Evolutionary conservation across 2,113 vertebrate genomes (phyloP).

Genomic region (Prionailurus bengalensis): DNA sequence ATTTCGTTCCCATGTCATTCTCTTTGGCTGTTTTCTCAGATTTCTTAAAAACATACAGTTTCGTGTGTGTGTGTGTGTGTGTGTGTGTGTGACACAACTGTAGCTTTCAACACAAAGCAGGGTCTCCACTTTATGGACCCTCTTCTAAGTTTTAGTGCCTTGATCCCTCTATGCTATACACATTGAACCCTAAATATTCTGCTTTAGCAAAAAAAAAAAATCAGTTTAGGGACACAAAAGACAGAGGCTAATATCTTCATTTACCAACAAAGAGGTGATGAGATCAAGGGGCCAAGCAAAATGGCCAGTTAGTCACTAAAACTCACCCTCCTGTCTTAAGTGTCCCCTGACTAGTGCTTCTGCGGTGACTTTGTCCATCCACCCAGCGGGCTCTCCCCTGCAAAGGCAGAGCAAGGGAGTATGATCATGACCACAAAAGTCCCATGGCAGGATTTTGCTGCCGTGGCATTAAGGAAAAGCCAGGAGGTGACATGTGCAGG

Average conservation of each 20-base stretch:
- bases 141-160: neutral
- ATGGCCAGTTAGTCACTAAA: neutral
- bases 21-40: neutral
- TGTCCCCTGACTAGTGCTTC: neutral
- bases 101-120: neutral
- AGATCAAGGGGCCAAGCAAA: neutral
- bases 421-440: neutral
- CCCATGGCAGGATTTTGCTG: neutral
- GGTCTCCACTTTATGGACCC: neutral
- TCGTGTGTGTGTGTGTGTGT: neutral
- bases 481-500: neutral
- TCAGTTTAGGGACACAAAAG: neutral
- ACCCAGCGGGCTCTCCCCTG: neutral
- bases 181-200: neutral
- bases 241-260: neutral
- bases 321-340: neutral
- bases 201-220: neutral
- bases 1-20: neutral
- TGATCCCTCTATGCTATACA: neutral
- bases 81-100: neutral
- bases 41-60: neutral
- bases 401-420: neutral
- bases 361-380: too few relatives aligned
- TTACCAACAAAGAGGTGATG: neutral
- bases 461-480: neutral